phyloP scores from a whole-genome alignment of 2,888 invertebrate species.

The Oscheius sp. region DNA sequence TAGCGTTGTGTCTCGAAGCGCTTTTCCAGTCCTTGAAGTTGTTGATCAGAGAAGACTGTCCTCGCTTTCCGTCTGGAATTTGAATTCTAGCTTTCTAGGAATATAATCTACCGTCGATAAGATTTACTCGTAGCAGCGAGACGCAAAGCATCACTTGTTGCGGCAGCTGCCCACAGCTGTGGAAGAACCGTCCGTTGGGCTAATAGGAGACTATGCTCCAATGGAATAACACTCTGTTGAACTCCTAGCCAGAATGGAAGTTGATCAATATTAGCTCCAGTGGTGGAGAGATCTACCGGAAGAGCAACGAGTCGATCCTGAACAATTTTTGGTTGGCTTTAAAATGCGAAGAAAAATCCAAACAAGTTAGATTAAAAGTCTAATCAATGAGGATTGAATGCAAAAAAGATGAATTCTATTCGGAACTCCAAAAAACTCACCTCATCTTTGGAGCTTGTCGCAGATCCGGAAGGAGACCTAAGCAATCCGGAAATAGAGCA shows the following conservation, averaged over 20 bases:
- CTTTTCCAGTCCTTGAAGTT: slow-evolving; percentile 66
- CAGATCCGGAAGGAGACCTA: neutral
- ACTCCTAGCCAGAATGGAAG: slow-evolving; percentile 30
- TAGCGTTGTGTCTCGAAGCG: slow-evolving; percentile 66
- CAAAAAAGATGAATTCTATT: neutral
- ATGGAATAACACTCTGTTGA: slow-evolving; percentile 16
- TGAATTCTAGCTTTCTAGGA: neutral
- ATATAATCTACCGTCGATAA: slow-evolving; percentile 76
- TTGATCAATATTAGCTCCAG: slow-evolving; percentile 9
- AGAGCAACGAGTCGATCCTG: slow-evolving; percentile 3
- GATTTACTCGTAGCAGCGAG: slow-evolving; percentile 79
- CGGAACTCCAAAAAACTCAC: slow-evolving; percentile 14
- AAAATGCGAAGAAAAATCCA: neutral
- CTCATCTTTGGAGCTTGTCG: slow-evolving; percentile 15
- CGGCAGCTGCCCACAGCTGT: slow-evolving; percentile 49
- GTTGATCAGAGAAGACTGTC: slow-evolving; percentile 81
- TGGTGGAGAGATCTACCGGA: slow-evolving; percentile 22
- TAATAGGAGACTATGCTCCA: slow-evolving; percentile 45
- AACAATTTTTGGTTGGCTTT: neutral
- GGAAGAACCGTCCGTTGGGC: slow-evolving; percentile 51
- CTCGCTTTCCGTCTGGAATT: slow-evolving; percentile 79
- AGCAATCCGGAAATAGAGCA: neutral
- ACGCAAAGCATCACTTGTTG: slow-evolving; percentile 41
- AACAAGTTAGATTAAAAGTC: slow-evolving; percentile 14
- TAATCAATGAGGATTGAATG: neutral